A percentile compares a stretch with the other conserved stretches of the same genome.
Evolutionary conservation across 2,113 vertebrate genomes (phyloP).

Genomic region (Odontophorus gujanensis): DNA sequence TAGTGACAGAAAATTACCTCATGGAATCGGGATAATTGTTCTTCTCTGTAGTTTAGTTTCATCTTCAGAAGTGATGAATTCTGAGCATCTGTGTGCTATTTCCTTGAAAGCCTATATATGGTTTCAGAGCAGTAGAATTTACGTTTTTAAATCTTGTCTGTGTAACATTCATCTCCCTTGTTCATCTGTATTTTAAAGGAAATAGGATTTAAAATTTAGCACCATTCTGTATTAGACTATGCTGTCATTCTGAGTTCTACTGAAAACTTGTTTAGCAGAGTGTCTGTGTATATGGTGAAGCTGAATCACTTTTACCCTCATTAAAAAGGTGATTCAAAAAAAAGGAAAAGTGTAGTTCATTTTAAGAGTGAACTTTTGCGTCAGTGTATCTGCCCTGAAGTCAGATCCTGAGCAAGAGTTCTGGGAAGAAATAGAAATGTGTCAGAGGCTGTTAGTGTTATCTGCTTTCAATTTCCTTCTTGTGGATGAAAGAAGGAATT

Average conservation of each 20-base stretch:
- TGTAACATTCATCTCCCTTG: background rate
- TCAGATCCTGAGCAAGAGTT: background rate
- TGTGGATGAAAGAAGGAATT: background rate
- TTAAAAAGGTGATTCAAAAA: conserved; percentile 1
- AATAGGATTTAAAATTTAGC: background rate
- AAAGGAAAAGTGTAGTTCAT: background rate
- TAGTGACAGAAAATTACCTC: background rate
- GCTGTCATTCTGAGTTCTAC: background rate
- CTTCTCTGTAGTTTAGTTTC: background rate
- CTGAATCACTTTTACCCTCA: conserved; percentile 17
- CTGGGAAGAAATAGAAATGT: background rate
- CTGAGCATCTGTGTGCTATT: background rate
- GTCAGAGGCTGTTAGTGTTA: background rate
- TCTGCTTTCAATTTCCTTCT: background rate
- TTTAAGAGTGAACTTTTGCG: background rate
- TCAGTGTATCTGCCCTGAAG: background rate
- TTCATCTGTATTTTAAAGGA: background rate
- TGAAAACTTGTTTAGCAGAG: background rate
- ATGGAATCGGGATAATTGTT: background rate
- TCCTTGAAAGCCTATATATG: background rate
- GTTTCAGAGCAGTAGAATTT: background rate
- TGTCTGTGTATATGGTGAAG: background rate
- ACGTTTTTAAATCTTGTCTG: background rate
- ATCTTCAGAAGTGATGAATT: background rate
- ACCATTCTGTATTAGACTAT: background rate